Base-by-base conservation (phyloP, 2,113 vertebrate genomes). In the Sinosuthora webbiana region DNA sequence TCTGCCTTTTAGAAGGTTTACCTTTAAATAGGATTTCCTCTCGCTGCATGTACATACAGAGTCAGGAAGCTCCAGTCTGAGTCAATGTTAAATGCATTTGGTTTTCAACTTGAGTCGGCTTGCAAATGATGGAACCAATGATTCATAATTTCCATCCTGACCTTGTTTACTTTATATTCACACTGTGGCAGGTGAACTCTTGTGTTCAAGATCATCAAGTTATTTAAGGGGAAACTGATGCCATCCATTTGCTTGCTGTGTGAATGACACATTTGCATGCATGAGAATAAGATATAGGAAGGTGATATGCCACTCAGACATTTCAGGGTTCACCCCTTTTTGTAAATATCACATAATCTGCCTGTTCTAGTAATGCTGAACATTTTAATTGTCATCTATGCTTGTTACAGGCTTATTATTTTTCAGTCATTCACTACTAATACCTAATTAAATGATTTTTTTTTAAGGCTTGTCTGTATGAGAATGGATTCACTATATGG, bases 81-180 rank as follows among this genome's bases (percentile, higher is more conserved):
- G 93, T 98, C 98, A 97, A 69, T 90, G 94, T 83, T 95, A 97
- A 97, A 92, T 85, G 95, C 75, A 94, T 97, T 97, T 96, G 90
- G 73, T 96, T 98, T 98, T 97, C 83, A 94, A 89, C 93, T 94
- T 94, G 83, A 94, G 87, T 93, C 3, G 21, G 67, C 93, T 91
- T 42, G 87, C 91, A 93, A 86, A 89, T 74, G 92, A 86, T 91
- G 92, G 97, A 96, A 96, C 83, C 90, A 83, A 93, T 98, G 98
- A 98, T 93, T 98, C 98, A 98, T 91, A 91, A 74, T 95, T 96
- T 97, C 97, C 97, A 87, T 75, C 76, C 85, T 96, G 96, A 95
- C 87, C 93, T 94, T 89, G 75, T 92, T 95, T 96, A 70, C 85
- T 95, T 95, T 90, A 44, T 57, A 78, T 69, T 89, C 63, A 57